Evolutionary conservation across 2,888 invertebrate genomes (phyloP).

Genomic region (Boloria euphrosyne): DNA sequence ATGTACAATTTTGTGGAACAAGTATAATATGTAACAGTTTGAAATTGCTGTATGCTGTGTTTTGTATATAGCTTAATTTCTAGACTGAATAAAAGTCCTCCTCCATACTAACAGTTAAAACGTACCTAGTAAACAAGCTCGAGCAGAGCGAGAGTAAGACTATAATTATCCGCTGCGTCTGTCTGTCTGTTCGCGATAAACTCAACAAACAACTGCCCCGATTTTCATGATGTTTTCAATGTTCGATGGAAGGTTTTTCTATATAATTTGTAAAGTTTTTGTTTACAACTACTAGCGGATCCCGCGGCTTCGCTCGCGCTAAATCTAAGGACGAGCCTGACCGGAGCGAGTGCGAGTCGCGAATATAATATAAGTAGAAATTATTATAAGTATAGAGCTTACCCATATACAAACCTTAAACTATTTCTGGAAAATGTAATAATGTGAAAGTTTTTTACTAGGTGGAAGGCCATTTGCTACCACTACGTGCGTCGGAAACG

Average conservation of each 20-base stretch:
- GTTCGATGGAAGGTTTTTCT: not conserved
- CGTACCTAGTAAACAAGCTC: too few relatives aligned
- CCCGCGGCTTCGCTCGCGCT: too few relatives aligned
- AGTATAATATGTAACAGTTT: not conserved
- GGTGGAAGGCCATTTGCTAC: constrained; percentile 93
- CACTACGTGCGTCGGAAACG: constrained; percentile 90
- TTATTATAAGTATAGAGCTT: constrained; percentile 7
- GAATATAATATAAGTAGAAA: constrained; percentile 5
- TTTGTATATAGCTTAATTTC: not conserved
- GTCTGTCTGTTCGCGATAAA: too few relatives aligned
- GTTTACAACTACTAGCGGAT: too few relatives aligned
- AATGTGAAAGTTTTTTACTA: constrained; percentile 46
- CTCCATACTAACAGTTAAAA: too few relatives aligned
- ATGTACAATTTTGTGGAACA: not conserved
- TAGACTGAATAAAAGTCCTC: not conserved
- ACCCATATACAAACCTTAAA: not conserved
- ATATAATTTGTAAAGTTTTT: too few relatives aligned
- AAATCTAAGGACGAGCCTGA: too few relatives aligned
- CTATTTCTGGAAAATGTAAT: constrained; percentile 7
- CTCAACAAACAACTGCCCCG: too few relatives aligned
- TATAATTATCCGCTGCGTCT: too few relatives aligned
- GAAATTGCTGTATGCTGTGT: not conserved
- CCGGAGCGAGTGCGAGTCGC: too few relatives aligned
- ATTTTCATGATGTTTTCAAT: too few relatives aligned
- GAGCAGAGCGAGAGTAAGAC: too few relatives aligned